Base-by-base conservation (phyloP, 2,797 vertebrate genomes). In the Danio aesculapii region DNA sequence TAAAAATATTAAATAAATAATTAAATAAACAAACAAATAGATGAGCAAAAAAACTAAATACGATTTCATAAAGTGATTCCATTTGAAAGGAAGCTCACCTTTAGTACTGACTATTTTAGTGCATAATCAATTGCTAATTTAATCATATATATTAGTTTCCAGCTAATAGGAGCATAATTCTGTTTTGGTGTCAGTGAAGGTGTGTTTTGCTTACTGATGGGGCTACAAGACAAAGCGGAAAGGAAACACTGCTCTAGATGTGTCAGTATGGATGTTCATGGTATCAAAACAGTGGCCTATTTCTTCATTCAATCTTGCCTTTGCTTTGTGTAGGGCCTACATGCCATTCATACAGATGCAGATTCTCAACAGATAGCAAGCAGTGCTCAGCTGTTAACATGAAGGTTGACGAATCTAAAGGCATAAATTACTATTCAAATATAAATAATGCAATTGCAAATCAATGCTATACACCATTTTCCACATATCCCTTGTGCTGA, bases 221-320 rank as follows among this genome's bases (percentile, higher is more conserved):
- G 67, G 14, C 50, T 53, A 10, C 0, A 41, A 53, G 49, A 53
- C 44, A 64, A 64, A 64, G 17, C 47, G 1, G 30, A 41, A 53
- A 8, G 68, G 39, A 70, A 71, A 71, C 69, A 13, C 69, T 74
- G 78, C 47, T 83, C 78, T 77, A 83, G 78, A 83, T 81, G 64
- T 67, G 81, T 78, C 77, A 81, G 6, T n/a, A 55, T 59, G n/a
- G 63, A 85, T 81, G 46, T 81, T 74, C 68, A 74, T 12, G 3
- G 39, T 75, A 69, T 73, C 21, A 63, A 71, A 71, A 81, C 59
- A 44, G 14, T 53, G 63, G 46, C 64, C 83, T 70, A 64, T 81
- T 81, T 81, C 46, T 19, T 66, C 21, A 58, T 49, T 50, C 62
- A 12, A 13, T 67, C 30, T 67, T 67, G 50, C 50, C 13, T 47